Evolutionary conservation across 1,140 invertebrate genomes (phyloP).

Genomic region (Saccostrea glomerata): DNA sequence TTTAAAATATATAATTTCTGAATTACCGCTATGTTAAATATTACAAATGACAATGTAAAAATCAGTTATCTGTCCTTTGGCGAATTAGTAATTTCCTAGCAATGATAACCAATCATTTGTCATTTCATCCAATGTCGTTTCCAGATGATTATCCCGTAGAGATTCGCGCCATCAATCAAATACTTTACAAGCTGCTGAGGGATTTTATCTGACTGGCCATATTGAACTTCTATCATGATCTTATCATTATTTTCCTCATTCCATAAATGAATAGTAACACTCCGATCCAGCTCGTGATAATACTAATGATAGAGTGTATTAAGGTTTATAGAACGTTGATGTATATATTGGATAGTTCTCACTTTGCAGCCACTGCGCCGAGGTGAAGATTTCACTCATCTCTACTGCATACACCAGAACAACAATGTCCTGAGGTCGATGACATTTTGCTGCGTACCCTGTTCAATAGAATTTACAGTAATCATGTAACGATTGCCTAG

Average conservation of each 20-base stretch:
- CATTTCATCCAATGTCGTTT: neutral
- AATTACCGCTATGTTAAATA: no score
- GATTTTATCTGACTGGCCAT: neutral
- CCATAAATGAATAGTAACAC: neutral
- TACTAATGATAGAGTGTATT: neutral
- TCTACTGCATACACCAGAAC: conserved; percentile 50
- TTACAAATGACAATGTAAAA: no score
- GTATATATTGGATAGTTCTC: neutral
- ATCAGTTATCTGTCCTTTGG: no score
- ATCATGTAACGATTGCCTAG: no score
- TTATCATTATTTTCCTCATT: neutral
- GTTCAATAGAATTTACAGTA: neutral
- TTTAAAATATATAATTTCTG: no score
- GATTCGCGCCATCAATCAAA: neutral
- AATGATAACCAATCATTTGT: neutral
- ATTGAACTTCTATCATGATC: neutral
- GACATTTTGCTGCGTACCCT: conserved; percentile 49
- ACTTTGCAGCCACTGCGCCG: conserved; percentile 48
- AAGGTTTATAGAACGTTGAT: neutral
- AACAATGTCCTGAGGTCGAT: conserved; percentile 34
- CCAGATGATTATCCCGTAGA: neutral
- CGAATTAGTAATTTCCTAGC: neutral
- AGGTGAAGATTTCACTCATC: conserved; percentile 45
- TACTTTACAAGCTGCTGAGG: neutral
- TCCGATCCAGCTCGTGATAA: neutral